Conservation (phyloP, 1,140 invertebrate species). For the Apocrypta bakeri region DNA sequence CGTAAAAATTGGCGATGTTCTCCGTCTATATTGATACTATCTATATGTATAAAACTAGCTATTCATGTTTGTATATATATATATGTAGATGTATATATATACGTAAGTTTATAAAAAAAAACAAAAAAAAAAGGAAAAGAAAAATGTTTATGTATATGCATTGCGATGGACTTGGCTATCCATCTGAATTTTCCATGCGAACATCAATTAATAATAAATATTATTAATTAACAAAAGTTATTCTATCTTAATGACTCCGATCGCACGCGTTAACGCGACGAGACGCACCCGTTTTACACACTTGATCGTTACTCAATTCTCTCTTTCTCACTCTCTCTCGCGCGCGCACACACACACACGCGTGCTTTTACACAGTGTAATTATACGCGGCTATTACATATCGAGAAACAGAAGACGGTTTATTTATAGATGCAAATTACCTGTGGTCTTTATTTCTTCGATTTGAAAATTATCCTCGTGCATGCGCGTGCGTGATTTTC, state of each 20-base stretch:
- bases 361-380: neutral
- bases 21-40: too few species aligned
- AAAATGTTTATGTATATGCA: too few species aligned
- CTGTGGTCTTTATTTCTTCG: neutral
- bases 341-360: too few species aligned
- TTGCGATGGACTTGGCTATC: neutral
- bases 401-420: neutral
- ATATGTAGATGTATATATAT: too few species aligned
- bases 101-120: neutral
- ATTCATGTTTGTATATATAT: too few species aligned
- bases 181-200: neutral
- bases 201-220: conserved; percentile 52
- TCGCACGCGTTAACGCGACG: conserved; percentile 28
- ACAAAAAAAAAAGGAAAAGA: neutral
- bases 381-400: neutral
- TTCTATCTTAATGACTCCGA: conserved; percentile 53
- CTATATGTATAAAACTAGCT: too few species aligned
- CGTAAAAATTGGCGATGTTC: neutral
- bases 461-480: neutral
- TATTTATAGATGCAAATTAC: neutral
- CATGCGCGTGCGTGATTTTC: neutral
- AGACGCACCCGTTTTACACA: conserved; percentile 19
- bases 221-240: conserved; percentile 42
- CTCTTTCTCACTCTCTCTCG: too few species aligned
- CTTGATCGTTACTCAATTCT: neutral